Percentiles rank a stretch among this genome's conserved stretches.
Evolutionary conservation across 2,113 vertebrate species (phyloP).

Genomic region (Strix uralensis): DNA sequence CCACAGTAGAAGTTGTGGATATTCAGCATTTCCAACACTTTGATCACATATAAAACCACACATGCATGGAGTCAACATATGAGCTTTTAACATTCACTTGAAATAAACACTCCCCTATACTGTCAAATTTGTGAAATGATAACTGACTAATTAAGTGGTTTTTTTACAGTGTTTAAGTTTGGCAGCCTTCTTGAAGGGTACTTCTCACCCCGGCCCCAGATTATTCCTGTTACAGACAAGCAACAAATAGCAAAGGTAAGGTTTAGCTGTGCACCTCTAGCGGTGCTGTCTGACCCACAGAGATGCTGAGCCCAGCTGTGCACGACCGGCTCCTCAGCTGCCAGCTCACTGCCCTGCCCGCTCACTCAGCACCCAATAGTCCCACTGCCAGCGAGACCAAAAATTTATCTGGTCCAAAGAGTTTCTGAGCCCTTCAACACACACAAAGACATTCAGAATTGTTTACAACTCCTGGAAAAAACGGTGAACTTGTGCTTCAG

Average conservation of each 20-base stretch:
- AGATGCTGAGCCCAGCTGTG: background rate
- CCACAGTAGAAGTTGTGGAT: background rate
- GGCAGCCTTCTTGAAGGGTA: background rate
- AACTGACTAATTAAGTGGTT: background rate
- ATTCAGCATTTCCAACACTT: background rate
- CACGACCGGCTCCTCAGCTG: background rate
- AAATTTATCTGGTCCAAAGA: background rate
- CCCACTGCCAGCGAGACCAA: background rate
- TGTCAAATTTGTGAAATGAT: background rate
- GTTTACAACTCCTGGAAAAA: background rate
- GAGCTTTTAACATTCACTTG: background rate
- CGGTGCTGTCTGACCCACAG: accelerated
- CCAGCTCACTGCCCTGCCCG: background rate
- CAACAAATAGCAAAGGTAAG: background rate
- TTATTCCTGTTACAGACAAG: background rate
- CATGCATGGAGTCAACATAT: background rate
- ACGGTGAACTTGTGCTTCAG: background rate
- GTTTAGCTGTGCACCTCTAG: background rate
- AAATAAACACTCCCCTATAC: background rate
- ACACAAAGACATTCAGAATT: background rate
- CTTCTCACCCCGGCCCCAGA: background rate
- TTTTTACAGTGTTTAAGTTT: background rate
- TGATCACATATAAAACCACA: background rate
- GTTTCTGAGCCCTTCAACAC: background rate
- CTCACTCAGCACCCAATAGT: accelerated